These are phyloP conservation scores for Pelusios castaneus DNA, from an alignment of 2,113 vertebrate genomes.

Conservation along the genomic window DNA sequence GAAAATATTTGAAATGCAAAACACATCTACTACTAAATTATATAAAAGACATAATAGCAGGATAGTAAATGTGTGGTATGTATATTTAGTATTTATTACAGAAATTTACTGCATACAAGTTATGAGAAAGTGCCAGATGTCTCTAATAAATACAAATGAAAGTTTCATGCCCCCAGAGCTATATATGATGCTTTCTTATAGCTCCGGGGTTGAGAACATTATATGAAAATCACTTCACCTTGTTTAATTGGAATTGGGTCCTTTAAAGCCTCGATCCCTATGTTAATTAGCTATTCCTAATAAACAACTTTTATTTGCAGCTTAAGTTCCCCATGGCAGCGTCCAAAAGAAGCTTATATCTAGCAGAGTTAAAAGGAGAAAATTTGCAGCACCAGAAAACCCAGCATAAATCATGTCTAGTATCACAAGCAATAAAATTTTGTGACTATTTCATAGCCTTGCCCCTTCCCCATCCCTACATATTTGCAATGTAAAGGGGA, in stretches of 20 bases:
- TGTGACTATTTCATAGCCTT: background rate
- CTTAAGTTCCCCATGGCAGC: background rate
- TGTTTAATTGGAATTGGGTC: constrained; percentile 25
- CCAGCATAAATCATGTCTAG: background rate
- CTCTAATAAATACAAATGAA: constrained; percentile 48
- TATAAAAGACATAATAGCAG: constrained; percentile 50
- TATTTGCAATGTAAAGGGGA: background rate
- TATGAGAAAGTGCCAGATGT: constrained; percentile 47
- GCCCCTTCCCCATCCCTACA: background rate
- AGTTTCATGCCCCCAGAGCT: constrained; percentile 21
- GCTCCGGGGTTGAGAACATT: constrained; percentile 30
- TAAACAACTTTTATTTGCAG: background rate
- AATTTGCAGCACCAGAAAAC: background rate
- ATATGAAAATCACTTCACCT: constrained; percentile 39
- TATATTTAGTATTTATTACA: constrained; percentile 64
- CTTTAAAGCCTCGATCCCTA: background rate
- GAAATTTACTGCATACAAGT: constrained; percentile 53
- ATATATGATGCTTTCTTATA: constrained; percentile 34
- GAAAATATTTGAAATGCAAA: constrained; percentile 61
- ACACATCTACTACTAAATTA: constrained; percentile 37
- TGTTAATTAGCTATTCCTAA: background rate
- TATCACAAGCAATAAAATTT: background rate
- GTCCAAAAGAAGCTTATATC: background rate
- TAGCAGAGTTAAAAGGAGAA: background rate
- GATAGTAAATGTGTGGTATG: constrained; percentile 52